phyloP scores from a whole-genome alignment of 2,113 vertebrate species.

The Leucopsar rothschildi region DNA sequence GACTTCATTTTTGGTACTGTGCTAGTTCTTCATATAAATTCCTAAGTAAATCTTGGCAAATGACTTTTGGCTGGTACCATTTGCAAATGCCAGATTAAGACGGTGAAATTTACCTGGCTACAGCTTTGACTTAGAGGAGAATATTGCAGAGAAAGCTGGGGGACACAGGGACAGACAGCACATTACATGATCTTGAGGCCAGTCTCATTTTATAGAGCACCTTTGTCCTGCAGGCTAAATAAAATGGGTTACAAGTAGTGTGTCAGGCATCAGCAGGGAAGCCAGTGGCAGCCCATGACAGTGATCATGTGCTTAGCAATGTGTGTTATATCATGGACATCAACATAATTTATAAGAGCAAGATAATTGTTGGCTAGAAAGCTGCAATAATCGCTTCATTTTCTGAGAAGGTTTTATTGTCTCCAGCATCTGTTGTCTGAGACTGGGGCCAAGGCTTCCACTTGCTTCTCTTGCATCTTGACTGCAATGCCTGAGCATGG shows the following conservation, averaged over 20 bases:
- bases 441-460: constrained; percentile 23
- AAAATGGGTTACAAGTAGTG: not conserved
- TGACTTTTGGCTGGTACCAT: constrained; percentile 2
- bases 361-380: constrained; percentile 55
- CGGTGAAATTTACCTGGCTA: not conserved
- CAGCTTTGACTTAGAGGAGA: not conserved
- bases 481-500: not conserved
- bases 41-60: constrained; percentile 41
- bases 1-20: not conserved
- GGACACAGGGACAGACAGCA: not conserved
- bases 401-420: constrained; percentile 50
- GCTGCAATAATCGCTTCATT: constrained; percentile 40
- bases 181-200: not conserved
- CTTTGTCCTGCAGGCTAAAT: constrained; percentile 29
- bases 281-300: not conserved
- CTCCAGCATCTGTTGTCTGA: constrained; percentile 49
- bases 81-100: constrained; percentile 16
- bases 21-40: constrained; percentile 28
- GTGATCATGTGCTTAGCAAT: constrained; percentile 23
- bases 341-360: constrained; percentile 38
- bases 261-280: not conserved
- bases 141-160: not conserved
- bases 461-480: constrained; percentile 5
- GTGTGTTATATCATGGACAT: constrained; percentile 22
- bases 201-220: constrained; percentile 34